A percentile compares a stretch with the other conserved stretches of the same genome.
Evolutionary conservation across 1,140 invertebrate genomes (phyloP).

Genomic region (Zaprionus davidi): DNA sequence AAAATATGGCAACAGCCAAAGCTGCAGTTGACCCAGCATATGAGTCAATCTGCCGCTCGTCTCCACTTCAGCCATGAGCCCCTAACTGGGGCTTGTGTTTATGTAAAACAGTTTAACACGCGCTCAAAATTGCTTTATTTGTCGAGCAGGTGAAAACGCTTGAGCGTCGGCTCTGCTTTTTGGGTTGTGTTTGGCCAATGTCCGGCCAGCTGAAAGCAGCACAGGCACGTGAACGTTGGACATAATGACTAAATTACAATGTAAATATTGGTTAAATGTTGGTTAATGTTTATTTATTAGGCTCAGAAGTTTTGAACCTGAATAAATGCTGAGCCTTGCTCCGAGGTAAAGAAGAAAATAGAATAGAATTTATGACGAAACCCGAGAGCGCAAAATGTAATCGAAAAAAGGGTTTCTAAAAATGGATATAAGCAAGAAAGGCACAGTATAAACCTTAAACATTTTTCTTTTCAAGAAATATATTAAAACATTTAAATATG

Average conservation of each 20-base stretch:
- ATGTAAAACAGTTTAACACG: slow-evolving; percentile 62
- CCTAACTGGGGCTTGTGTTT: slow-evolving; percentile 33
- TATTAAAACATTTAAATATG: no score
- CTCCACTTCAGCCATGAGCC: not conserved
- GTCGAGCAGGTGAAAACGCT: slow-evolving; percentile 47
- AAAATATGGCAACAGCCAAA: slow-evolving; percentile 53
- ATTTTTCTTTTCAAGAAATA: no score
- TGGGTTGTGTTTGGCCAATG: slow-evolving; percentile 24
- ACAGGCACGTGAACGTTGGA: slow-evolving; percentile 20
- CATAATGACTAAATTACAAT: slow-evolving; percentile 65
- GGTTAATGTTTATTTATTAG: slow-evolving; percentile 55
- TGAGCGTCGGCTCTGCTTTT: slow-evolving; percentile 33
- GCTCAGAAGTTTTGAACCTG: slow-evolving; percentile 21
- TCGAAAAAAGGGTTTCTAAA: not conserved
- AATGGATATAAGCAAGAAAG: not conserved
- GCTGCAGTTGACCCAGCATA: slow-evolving; percentile 60
- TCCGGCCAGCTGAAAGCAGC: slow-evolving; percentile 35
- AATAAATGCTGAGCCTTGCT: slow-evolving; percentile 1
- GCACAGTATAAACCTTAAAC: no score
- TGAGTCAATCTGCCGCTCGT: slow-evolving; percentile 54
- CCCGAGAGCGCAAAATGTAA: not conserved
- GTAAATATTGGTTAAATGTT: slow-evolving; percentile 61
- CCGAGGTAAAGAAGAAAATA: not conserved
- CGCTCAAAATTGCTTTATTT: slow-evolving; percentile 67
- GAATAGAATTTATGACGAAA: slow-evolving; percentile 6